A percentile compares a stretch with the other conserved stretches of the same genome.
These are phyloP conservation scores for Dicentrarchus labrax DNA, from an alignment of 2,113 vertebrate species.

Conservation along the genomic window DNA sequence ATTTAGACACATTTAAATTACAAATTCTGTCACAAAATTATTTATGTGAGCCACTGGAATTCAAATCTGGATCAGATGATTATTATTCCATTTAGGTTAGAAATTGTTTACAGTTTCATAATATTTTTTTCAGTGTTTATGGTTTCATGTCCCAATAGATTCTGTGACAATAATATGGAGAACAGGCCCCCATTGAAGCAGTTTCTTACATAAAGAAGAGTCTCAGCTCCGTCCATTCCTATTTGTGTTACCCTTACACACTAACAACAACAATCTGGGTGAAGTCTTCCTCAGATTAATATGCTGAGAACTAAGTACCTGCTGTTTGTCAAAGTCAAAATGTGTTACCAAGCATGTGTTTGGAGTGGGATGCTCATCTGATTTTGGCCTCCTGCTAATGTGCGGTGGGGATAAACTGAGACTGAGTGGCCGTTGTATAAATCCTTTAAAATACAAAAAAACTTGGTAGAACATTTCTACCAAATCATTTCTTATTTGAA, in stretches of 20 bases:
- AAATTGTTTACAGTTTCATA: neutral
- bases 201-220: neutral
- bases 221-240: neutral
- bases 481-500: no score
- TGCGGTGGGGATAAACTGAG: slow-evolving; percentile 12
- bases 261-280: neutral
- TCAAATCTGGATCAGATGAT: slow-evolving; percentile 1
- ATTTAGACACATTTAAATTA: neutral
- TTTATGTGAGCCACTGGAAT: slow-evolving; percentile 6
- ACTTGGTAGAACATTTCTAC: neutral
- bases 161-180: neutral
- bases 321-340: slow-evolving; percentile 32
- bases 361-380: slow-evolving; percentile 11
- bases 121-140: neutral
- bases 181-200: neutral
- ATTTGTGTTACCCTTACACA: neutral
- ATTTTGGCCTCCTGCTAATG: slow-evolving; percentile 22
- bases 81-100: neutral
- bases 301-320: slow-evolving; percentile 4
- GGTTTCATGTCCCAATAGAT: neutral
- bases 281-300: slow-evolving; percentile 7
- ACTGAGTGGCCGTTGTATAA: neutral
- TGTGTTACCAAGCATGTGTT: slow-evolving; percentile 41
- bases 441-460: neutral
- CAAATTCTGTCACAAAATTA: neutral